Base-by-base conservation (phyloP, 2,888 invertebrate genomes). In the Sinhomidia bicolor region DNA sequence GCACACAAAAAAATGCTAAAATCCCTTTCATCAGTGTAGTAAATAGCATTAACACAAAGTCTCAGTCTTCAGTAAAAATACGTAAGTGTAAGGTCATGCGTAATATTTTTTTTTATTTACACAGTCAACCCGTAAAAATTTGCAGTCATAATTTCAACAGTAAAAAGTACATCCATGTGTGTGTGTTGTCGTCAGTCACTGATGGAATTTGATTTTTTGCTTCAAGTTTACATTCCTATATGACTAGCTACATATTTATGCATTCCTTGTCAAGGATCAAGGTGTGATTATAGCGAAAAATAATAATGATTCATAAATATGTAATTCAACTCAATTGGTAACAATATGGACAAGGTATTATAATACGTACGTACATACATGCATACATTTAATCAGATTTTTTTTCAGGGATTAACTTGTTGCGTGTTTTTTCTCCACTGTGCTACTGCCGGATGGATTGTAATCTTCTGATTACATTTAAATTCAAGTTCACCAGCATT, bases 401-500 rank as follows among this genome's bases (percentile, higher is more conserved):
- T n/a, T n/a, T n/a, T 68, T 9, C 1, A 41, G 20, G 68, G 65
- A 65, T 65, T 65, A n/a, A 32, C 26, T 12, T 57, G 3, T 65
- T 65, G 14, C 32, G 32, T n/a, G 7, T 14, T 32, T n/a, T n/a
- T n/a, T 65, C 12, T 65, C 65, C 10, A 17, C n/a, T 36, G 47
- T n/a, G 14, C 65, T 36, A 36, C 54, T 54, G 54, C 54, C 71
- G 26, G 36, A 68, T 41, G 41, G 36, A 44, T 44, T 41, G 20
- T 20, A 20, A 74, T 20, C n/a, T 32, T n/a, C 32, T 44, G 23
- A 74, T 41, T 68, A 68, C 9, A 23, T 74, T 74, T 74, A 23
- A 44, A 47, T 44, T 36, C 71, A 44, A 20, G 47, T 47, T 17
- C 6, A 7, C 17, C 6, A 29, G 26, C 29, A 23, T 74, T 74